phyloP scores from a whole-genome alignment of 1,140 invertebrate species.

The Drosophila sulfurigaster region DNA sequence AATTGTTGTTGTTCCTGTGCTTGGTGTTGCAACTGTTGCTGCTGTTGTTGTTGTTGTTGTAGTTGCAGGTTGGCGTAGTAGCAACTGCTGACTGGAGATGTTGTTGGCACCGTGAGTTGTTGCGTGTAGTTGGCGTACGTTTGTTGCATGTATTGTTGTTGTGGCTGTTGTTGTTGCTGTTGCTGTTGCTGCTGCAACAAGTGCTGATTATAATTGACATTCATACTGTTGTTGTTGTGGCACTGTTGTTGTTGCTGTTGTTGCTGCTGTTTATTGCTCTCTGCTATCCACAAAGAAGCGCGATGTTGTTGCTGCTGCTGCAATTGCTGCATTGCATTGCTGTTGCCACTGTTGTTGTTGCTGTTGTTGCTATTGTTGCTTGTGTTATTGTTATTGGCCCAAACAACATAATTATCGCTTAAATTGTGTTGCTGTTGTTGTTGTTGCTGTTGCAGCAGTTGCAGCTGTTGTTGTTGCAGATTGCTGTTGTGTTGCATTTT shows the following conservation, averaged over 20 bases:
- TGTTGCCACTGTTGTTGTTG: conserved; percentile 25
- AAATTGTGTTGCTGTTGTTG: conserved; percentile 56
- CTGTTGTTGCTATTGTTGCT: conserved; percentile 20
- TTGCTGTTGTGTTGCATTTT: conserved; percentile 74
- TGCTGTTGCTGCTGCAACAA: conserved; percentile 60
- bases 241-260: conserved; percentile 59
- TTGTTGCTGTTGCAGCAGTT: conserved; percentile 54
- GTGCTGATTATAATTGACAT: conserved; percentile 70
- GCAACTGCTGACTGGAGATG: conserved; percentile 48
- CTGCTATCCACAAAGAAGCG: conserved; percentile 45
- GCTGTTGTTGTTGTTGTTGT: conserved; percentile 55
- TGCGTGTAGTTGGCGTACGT: conserved; percentile 44
- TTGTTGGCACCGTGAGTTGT: conserved; percentile 58
- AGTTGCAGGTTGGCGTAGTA: conserved; percentile 51
- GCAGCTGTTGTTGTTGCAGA: conserved; percentile 48
- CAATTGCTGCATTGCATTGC: conserved; percentile 48
- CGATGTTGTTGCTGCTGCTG: conserved; percentile 57
- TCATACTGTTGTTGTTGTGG: conserved; percentile 55
- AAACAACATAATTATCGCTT: conserved; percentile 59
- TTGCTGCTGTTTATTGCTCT: conserved; percentile 61
- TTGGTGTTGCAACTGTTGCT: conserved; percentile 45
- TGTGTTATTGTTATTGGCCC: conserved; percentile 46
- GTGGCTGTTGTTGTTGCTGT: conserved; percentile 49
- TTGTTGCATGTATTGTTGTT: conserved; percentile 54
- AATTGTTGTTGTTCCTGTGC: conserved; percentile 49